These are phyloP conservation scores for Pimephales promelas DNA, from an alignment of 2,113 vertebrate genomes.

Conservation along the genomic window DNA sequence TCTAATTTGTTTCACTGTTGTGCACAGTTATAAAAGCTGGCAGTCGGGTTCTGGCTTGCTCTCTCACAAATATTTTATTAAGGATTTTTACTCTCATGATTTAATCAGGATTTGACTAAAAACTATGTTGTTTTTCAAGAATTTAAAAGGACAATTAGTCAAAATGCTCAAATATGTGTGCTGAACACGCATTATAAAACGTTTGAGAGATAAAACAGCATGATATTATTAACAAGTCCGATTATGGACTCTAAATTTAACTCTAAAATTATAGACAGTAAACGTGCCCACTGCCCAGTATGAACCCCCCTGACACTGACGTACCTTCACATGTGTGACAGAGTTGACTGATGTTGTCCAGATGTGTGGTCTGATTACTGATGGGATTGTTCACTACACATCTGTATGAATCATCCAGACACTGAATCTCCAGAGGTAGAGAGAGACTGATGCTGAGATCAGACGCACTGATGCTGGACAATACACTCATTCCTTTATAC, in stretches of 20 bases:
- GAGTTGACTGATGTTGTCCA: background rate
- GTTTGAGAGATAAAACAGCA: background rate
- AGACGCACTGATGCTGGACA: background rate
- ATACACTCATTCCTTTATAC: background rate
- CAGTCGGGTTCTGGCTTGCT: no score
- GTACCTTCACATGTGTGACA: background rate
- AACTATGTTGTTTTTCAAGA: no score
- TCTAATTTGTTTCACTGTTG: no score
- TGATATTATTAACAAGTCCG: background rate
- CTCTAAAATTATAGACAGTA: background rate
- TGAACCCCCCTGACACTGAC: background rate
- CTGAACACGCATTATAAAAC: background rate
- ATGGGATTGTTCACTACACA: background rate
- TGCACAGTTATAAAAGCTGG: no score
- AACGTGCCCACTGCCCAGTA: background rate
- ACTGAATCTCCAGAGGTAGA: slow-evolving; percentile 5
- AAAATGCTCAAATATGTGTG: background rate
- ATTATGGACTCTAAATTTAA: no score
- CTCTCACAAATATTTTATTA: no score
- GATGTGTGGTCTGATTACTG: background rate
- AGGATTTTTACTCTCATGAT: no score
- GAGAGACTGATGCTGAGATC: slow-evolving; percentile 4
- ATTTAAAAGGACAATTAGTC: no score
- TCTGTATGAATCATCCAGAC: background rate
- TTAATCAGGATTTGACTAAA: no score